Base-by-base conservation (phyloP, 2,888 invertebrate genomes). In the Stenichneumon culpator region DNA sequence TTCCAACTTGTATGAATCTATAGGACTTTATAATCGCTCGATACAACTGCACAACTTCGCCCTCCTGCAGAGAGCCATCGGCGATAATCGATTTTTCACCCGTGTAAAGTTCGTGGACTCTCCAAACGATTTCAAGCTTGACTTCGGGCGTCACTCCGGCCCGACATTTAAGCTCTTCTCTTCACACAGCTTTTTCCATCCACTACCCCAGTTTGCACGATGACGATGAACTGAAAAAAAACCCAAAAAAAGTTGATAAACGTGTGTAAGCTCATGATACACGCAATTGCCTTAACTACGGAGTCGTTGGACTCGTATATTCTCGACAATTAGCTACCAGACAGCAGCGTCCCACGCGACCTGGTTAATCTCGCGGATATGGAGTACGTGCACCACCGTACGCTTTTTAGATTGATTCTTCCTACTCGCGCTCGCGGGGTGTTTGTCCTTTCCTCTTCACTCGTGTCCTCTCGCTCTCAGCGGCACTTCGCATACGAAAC, bases 221-320 rank as follows among this genome's bases (percentile, higher is more conserved):
- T 25, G 57, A 28, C 47, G 16, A 19, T 25, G 11, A 47, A 19
- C 22, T 68, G 39, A 16, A 25, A 25, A 25, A 9, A 54, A 22
- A 54, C n/a, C n/a, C n/a, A n/a, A 73, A 80, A 74, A 74, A 68
- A 57, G 36, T 50, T 57, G 68, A 68, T 32, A 3, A 19, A 57
- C 28, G 39, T 60, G 73, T 73, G 60, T 50, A 60, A 79, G 63
- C 47, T 39, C 39, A 44, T 44, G 39, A 25, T 47, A 57, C 19
- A 25, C 25, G 47, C 69, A 81, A 75, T 72, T 67, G 83, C 72
- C 67, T 16, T 39, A 80, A 82, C 72, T 22, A 16, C 36, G 79
- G 83, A 83, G 83, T 86, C 85, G 83, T 86, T 83, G 83, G 63
- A 83, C 85, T 80, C 85, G 80, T 86, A 80, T 80, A 86, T 83